Evolutionary conservation across 2,888 invertebrate genomes (phyloP).

Genomic region (Eupelmus urozonus): DNA sequence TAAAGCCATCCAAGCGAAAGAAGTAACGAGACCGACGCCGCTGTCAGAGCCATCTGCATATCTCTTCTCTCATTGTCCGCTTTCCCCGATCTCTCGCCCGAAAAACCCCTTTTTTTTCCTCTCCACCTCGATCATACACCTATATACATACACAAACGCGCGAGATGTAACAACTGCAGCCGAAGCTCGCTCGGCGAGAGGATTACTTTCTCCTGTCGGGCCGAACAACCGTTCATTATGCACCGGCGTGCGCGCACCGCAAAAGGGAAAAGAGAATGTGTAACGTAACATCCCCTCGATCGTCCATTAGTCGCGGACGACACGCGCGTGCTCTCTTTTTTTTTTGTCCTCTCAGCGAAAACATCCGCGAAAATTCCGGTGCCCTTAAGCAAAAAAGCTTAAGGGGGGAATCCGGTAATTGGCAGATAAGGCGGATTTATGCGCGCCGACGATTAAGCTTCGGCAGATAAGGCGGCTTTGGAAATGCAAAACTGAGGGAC

Average conservation of each 20-base stretch:
- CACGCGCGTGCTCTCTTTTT: constrained; percentile 7
- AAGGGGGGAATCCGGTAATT: constrained; percentile 22
- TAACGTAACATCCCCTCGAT: constrained; percentile 17
- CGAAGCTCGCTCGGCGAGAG: background rate
- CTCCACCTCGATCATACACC: background rate
- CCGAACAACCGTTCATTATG: constrained; percentile 36
- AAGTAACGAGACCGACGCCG: background rate
- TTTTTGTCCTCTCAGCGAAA: constrained; percentile 9
- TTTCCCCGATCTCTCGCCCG: constrained; percentile 5
- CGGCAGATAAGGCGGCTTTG: constrained; percentile 9
- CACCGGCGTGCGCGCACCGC: background rate
- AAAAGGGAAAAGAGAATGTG: background rate
- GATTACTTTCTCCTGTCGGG: constrained; percentile 44
- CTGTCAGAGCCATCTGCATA: constrained; percentile 15
- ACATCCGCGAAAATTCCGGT: background rate
- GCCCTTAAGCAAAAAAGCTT: background rate
- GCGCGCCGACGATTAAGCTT: constrained; percentile 22
- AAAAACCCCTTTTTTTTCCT: background rate
- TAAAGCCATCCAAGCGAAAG: constrained; percentile 24
- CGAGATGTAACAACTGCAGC: background rate
- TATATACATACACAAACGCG: constrained; percentile 1
- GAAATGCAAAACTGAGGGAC: too few relatives aligned
- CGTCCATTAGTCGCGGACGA: constrained; percentile 29
- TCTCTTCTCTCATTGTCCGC: constrained; percentile 21
- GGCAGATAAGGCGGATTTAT: constrained; percentile 32